These are phyloP conservation scores for Arvicanthis niloticus DNA, from an alignment of 2,113 vertebrate genomes.

Conservation along the genomic window DNA sequence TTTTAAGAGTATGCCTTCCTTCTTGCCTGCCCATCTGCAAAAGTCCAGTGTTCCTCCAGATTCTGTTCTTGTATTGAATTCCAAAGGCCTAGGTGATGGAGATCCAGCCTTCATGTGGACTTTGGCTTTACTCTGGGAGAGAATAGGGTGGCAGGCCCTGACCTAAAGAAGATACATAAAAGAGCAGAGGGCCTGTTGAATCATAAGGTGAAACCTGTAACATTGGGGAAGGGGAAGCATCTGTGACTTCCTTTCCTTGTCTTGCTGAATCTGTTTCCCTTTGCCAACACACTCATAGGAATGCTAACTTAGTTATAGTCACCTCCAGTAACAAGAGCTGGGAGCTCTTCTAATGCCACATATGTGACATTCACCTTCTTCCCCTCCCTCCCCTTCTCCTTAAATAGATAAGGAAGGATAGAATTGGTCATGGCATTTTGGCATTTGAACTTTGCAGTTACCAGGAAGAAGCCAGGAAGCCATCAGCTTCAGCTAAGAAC, in stretches of 20 bases:
- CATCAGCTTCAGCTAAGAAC: constrained; percentile 45
- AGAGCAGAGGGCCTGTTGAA: not conserved
- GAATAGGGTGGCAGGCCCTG: not conserved
- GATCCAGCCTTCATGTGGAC: not conserved
- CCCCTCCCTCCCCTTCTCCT: not conserved
- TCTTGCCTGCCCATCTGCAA: not conserved
- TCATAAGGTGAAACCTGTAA: not conserved
- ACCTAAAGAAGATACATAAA: not conserved
- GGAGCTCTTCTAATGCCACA: constrained; percentile 35
- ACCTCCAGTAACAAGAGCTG: not conserved
- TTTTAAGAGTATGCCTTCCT: too few relatives aligned
- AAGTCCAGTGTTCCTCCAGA: not conserved
- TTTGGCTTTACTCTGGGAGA: constrained; percentile 7
- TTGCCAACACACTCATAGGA: constrained; percentile 44
- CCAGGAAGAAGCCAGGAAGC: constrained; percentile 18
- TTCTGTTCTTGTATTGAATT: not conserved
- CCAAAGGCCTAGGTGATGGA: not conserved
- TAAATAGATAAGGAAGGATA: not conserved
- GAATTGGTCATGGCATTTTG: not conserved
- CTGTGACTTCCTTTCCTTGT: constrained; percentile 47
- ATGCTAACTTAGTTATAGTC: constrained; percentile 44
- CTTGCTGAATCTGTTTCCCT: constrained; percentile 21
- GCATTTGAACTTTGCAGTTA: constrained; percentile 67
- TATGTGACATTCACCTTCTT: constrained; percentile 8
- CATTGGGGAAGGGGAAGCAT: not conserved